phyloP scores from a whole-genome alignment of 2,113 vertebrate genomes.

The Ancistrus triradiatus region DNA sequence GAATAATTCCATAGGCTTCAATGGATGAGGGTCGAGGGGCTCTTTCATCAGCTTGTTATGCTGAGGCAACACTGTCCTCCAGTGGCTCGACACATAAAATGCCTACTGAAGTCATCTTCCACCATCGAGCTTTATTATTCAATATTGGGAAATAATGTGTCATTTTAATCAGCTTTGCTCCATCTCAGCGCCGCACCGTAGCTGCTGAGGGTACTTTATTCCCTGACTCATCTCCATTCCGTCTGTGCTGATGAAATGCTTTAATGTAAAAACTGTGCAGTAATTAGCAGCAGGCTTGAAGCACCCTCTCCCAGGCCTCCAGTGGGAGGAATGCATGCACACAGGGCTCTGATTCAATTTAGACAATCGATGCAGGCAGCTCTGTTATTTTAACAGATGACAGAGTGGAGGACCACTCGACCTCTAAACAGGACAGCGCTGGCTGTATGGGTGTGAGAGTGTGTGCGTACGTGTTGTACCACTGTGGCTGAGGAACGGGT shows the following conservation, averaged over 20 bases:
- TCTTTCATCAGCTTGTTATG: neutral
- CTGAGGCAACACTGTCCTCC: conserved; percentile 55
- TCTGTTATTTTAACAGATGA: conserved; percentile 71
- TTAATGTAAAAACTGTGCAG: conserved; percentile 40
- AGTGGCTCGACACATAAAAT: conserved; percentile 37
- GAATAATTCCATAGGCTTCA: too few relatives aligned
- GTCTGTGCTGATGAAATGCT: conserved; percentile 34
- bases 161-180: conserved; percentile 1
- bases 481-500: conserved; percentile 12
- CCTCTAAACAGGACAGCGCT: conserved; percentile 55
- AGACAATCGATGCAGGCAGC: conserved; percentile 53
- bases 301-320: conserved; percentile 52
- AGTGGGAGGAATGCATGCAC: conserved; percentile 54
- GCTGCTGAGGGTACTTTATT: conserved; percentile 15
- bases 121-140: neutral
- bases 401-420: conserved; percentile 63
- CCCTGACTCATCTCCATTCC: conserved; percentile 16
- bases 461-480: conserved; percentile 25
- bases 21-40: too few relatives aligned
- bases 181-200: conserved; percentile 2
- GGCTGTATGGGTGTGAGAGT: conserved; percentile 20
- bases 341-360: conserved; percentile 58
- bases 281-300: conserved; percentile 46
- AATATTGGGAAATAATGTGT: neutral
- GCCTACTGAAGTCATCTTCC: too few relatives aligned